These are phyloP conservation scores for Drosophila funebris DNA, from an alignment of 1,140 invertebrate genomes.

Conservation along the genomic window DNA sequence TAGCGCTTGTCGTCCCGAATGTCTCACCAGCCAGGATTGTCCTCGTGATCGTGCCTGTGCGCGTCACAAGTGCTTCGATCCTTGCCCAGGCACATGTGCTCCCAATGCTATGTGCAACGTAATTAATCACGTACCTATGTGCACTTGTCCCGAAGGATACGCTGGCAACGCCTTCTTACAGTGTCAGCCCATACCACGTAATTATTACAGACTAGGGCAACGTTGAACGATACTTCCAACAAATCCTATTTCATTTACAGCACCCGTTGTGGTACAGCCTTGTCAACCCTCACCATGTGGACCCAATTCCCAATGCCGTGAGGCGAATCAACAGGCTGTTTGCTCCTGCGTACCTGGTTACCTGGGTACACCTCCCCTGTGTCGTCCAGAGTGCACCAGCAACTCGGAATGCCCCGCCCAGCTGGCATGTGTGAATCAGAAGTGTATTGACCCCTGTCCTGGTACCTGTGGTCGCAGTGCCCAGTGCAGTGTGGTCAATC, in stretches of 20 bases:
- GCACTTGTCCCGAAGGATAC: constrained; percentile 89
- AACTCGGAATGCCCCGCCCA: constrained; percentile 87
- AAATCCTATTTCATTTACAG: constrained; percentile 84
- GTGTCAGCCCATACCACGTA: constrained; percentile 85
- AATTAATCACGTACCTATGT: constrained; percentile 90
- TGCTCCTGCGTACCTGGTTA: constrained; percentile 86
- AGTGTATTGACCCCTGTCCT: constrained; percentile 89
- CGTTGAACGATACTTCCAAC: not conserved
- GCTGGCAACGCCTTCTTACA: constrained; percentile 88
- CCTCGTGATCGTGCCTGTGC: constrained; percentile 89
- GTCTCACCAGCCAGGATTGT: constrained; percentile 92
- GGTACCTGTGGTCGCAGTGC: constrained; percentile 89
- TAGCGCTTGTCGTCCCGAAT: constrained; percentile 92
- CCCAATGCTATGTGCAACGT: constrained; percentile 90
- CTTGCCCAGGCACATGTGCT: constrained; percentile 91
- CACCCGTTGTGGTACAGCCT: constrained; percentile 85
- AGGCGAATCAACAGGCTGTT: constrained; percentile 85
- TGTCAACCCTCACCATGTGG: constrained; percentile 91
- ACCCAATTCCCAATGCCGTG: constrained; percentile 89
- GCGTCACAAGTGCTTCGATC: constrained; percentile 92
- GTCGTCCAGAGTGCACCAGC: constrained; percentile 85
- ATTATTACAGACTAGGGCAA: constrained; percentile 74
- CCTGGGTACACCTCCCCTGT: constrained; percentile 85
- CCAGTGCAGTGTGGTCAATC: constrained; percentile 89
- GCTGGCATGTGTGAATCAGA: constrained; percentile 88